Evolutionary conservation across 2,888 invertebrate species (phyloP).

Genomic region (Biston betularia): DNA sequence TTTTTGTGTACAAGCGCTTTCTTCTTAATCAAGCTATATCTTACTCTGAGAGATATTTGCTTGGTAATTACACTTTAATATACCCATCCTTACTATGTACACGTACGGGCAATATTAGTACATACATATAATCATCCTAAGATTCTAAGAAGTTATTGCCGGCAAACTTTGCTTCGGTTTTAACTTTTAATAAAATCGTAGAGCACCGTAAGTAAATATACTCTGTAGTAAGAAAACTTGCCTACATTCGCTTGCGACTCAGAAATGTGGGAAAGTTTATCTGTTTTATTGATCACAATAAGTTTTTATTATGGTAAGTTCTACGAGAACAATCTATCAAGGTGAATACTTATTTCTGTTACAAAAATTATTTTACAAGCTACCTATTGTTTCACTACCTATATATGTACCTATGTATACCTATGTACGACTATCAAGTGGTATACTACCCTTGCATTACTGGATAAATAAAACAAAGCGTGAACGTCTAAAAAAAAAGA

Average conservation of each 20-base stretch:
- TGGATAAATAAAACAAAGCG: background rate
- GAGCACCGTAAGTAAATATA: slow-evolving; percentile 67
- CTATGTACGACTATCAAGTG: too few species aligned
- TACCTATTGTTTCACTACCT: too few species aligned
- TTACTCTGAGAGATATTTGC: too few species aligned
- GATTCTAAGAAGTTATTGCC: slow-evolving; percentile 64
- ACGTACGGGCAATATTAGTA: slow-evolving; percentile 11
- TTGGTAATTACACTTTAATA: too few species aligned
- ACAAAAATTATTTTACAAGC: too few species aligned
- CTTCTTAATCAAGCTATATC: too few species aligned
- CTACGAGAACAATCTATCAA: background rate
- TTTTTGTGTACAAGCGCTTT: too few species aligned
- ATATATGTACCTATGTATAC: too few species aligned
- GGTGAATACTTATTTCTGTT: background rate
- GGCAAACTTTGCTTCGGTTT: slow-evolving; percentile 65
- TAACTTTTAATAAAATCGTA: slow-evolving; percentile 72
- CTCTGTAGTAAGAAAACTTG: slow-evolving; percentile 30
- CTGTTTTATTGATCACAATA: slow-evolving; percentile 16
- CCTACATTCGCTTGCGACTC: slow-evolving; percentile 30
- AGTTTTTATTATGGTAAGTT: slow-evolving; percentile 2
- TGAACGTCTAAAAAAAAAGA: background rate
- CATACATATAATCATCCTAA: too few species aligned
- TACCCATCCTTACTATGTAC: background rate
- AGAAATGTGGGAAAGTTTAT: slow-evolving; percentile 27
- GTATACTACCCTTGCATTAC: too few species aligned